Evolutionary conservation across 30 jellyfish, hydroid and myxozoan genomes (phyloP), one percentile per base, ranked within the genome.

Genomic region (Hydractinia symbiolongicarpus): DNA sequence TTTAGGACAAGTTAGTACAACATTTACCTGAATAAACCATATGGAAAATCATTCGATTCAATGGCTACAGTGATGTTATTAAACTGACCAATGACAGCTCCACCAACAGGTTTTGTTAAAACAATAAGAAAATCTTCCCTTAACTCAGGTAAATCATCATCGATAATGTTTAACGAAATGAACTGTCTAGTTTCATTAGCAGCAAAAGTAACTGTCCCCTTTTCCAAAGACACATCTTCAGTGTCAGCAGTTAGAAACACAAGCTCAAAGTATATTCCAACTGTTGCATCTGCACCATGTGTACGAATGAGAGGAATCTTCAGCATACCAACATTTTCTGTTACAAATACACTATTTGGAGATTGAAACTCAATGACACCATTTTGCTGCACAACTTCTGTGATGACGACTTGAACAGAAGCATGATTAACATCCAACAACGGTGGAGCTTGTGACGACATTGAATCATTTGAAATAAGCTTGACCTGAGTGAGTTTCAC

Each of bases 61-160:
- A 91, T 91, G 16, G 50, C 61, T 49, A 86, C 78, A 20, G 20
- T 50, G 60, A 78, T 66, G 50, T 58, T 56, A 14, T 83, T 86
- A 13, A 53, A 74, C 4, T 66, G 9, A 17, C 98, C 98, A 72
- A 91, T 79, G 20, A 54, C 73, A 0, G 80, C 98, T 50, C 98
- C 98, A 53, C 98, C 98, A 55, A 85, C 73, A 6, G 98, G 98
- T 81, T 91, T 86, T n/a, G 89, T 83, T 52, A 91, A 78, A 53
- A 20, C 62, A 10, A 91, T 91, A 55, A 50, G 61, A 79, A 91
- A 88, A 4, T 17, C 58, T 67, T 91, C 98, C 57, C 72, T 76
- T 67, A 91, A 76, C 66, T 91, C 98, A 11, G 98, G 92, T 5
- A 86, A 56, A 62, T 75, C 72, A 78, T 91, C 98, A 79, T 86